Conservation (phyloP, 2,888 invertebrate genomes). For the Spilosoma lubricipeda region DNA sequence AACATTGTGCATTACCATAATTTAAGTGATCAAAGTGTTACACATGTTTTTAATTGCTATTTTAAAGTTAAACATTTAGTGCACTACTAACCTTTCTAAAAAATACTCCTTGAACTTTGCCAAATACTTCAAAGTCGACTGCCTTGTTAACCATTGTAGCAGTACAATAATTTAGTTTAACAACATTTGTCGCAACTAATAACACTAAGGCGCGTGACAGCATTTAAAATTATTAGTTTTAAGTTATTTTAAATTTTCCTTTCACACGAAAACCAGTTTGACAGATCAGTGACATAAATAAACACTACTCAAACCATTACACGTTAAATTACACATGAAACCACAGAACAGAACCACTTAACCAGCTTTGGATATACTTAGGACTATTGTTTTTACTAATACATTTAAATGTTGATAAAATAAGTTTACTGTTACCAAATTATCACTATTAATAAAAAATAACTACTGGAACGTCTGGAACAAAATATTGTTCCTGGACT, state of each 20-base stretch:
- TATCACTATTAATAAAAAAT: not conserved
- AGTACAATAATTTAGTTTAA: conserved; percentile 50
- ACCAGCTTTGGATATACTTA: not conserved
- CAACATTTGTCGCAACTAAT: conserved; percentile 55
- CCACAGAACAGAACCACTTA: not conserved
- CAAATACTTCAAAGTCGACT: conserved; percentile 87
- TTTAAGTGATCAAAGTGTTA: too few relatives aligned
- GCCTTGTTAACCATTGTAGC: conserved; percentile 61
- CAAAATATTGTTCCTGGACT: not conserved
- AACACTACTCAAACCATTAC: not conserved
- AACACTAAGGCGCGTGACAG: conserved; percentile 67
- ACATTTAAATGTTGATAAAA: not conserved
- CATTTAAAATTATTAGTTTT: not conserved
- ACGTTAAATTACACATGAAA: not conserved
- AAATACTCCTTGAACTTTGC: conserved; percentile 77
- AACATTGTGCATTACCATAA: too few relatives aligned
- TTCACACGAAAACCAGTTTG: not conserved
- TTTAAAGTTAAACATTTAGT: too few relatives aligned
- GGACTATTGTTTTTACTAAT: not conserved
- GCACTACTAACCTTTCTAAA: conserved; percentile 47
- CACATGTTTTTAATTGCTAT: not conserved
- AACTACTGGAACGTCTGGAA: not conserved
- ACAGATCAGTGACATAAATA: not conserved
- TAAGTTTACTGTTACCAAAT: not conserved
- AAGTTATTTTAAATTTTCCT: conserved; percentile 9